Percentiles rank a stretch among this genome's conserved stretches.
Evolutionary conservation across 2,888 invertebrate species (phyloP).

Genomic region (Cryptocheilus praepositus): DNA sequence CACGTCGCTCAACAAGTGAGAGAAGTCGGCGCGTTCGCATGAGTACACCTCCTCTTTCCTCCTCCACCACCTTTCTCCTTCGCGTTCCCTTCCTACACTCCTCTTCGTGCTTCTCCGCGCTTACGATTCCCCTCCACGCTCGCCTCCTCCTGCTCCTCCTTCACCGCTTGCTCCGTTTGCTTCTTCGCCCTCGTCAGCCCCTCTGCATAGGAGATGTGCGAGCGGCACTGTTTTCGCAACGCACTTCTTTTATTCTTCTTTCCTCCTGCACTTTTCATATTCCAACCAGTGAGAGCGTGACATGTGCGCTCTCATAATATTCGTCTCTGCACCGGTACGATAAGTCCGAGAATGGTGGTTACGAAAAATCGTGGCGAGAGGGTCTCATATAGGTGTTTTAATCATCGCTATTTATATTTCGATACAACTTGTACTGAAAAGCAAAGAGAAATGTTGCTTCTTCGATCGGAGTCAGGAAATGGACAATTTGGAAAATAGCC

Average conservation of each 20-base stretch:
- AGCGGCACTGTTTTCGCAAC: not conserved
- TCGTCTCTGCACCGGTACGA: not conserved
- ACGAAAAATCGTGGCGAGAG: too few relatives aligned
- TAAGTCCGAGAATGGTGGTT: too few relatives aligned
- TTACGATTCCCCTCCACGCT: not conserved
- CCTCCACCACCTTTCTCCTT: not conserved
- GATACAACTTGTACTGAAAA: too few relatives aligned
- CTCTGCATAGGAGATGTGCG: not conserved
- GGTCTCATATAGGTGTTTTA: too few relatives aligned
- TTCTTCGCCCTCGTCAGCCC: not conserved
- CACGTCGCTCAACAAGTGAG: constrained; percentile 74
- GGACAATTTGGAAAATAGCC: too few relatives aligned
- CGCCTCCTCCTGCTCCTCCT: too few relatives aligned
- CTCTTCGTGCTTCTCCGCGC: constrained; percentile 19
- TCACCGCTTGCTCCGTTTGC: not conserved
- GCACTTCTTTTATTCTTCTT: too few relatives aligned
- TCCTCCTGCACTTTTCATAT: too few relatives aligned
- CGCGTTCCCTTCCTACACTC: constrained; percentile 23
- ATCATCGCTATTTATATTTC: too few relatives aligned
- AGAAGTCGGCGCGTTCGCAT: constrained; percentile 59
- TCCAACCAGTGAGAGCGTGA: too few relatives aligned
- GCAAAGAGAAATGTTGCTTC: too few relatives aligned
- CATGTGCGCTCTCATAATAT: not conserved
- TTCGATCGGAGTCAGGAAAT: too few relatives aligned
- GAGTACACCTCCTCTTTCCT: constrained; percentile 4